Evolutionary conservation across 2,113 vertebrate genomes (phyloP).

Genomic region (Neogale vison): DNA sequence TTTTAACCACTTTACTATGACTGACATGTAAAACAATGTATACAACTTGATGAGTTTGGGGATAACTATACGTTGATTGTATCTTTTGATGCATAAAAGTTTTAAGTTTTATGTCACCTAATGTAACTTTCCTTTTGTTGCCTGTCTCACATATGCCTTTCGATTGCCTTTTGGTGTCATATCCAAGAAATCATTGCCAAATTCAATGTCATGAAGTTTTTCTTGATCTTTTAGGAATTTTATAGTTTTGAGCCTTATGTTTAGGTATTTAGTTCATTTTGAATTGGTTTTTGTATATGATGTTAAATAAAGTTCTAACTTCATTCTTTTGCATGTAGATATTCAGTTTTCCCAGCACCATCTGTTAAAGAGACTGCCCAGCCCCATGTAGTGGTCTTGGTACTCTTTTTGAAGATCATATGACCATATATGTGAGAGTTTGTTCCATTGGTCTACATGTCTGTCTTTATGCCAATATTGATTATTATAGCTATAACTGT

Average conservation of each 20-base stretch:
- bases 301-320: background rate
- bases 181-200: background rate
- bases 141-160: background rate
- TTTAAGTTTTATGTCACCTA: background rate
- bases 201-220: background rate
- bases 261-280: background rate
- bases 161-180: background rate
- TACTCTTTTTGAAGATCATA: background rate
- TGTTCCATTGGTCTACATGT: background rate
- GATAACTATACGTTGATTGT: background rate
- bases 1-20: background rate
- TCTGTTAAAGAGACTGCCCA: background rate
- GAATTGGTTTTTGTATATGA: background rate
- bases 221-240: background rate
- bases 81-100: background rate
- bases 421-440: background rate
- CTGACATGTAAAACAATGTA: background rate
- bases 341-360: background rate
- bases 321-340: background rate
- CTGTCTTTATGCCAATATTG: background rate
- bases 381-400: background rate
- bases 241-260: background rate
- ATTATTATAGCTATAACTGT: background rate
- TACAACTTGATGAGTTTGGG: background rate
- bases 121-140: background rate